These are phyloP conservation scores for Geococcyx californianus DNA, from an alignment of 2,113 vertebrate genomes.

Conservation along the genomic window DNA sequence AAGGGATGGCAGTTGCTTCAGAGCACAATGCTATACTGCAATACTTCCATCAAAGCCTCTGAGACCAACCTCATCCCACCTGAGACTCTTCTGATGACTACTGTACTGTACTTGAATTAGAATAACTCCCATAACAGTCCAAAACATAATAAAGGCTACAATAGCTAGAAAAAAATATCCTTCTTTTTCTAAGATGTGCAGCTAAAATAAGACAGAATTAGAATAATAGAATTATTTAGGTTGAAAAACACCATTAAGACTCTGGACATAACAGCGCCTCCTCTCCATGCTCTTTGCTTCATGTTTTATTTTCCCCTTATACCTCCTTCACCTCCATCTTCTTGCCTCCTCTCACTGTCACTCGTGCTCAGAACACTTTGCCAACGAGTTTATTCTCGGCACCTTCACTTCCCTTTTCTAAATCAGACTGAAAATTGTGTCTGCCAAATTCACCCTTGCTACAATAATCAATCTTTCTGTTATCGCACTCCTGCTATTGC, in stretches of 20 bases:
- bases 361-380: neutral
- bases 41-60: neutral
- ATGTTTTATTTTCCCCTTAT: neutral
- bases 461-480: neutral
- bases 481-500: neutral
- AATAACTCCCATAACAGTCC: neutral
- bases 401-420: neutral
- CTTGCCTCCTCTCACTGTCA: neutral
- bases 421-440: neutral
- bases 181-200: neutral
- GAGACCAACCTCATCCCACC: neutral
- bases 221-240: neutral
- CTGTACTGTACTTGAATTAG: neutral
- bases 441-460: neutral
- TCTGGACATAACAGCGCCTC: neutral
- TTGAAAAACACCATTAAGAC: neutral
- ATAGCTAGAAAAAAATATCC: neutral
- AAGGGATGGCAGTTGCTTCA: neutral
- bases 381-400: neutral
- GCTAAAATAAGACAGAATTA: neutral
- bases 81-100: neutral
- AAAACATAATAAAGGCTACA: neutral
- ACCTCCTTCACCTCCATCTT: neutral
- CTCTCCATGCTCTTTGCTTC: neutral
- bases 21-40: neutral